phyloP scores from a whole-genome alignment of 2,113 vertebrate species.

The Halichoerus grypus region DNA sequence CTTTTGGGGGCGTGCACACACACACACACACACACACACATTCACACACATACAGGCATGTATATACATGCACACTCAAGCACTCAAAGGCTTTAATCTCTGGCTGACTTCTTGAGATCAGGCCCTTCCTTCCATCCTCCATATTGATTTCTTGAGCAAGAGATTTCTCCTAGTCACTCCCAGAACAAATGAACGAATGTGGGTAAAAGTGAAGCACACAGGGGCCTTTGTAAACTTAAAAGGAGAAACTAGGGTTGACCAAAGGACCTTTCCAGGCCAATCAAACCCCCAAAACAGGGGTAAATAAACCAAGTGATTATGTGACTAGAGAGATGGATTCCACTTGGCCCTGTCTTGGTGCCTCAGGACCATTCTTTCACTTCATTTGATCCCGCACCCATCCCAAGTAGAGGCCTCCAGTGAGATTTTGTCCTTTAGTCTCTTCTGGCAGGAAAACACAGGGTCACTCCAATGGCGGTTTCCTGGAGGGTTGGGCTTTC shows the following conservation, averaged over 20 bases:
- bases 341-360: neutral
- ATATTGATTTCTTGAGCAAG: neutral
- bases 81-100: neutral
- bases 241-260: too few species aligned
- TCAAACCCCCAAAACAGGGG: neutral
- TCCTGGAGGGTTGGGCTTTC: too few species aligned
- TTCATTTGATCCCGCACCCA: accelerated
- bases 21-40: neutral
- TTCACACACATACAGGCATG: neutral
- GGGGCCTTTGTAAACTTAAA: neutral
- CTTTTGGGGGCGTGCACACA: accelerated
- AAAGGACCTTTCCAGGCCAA: neutral
- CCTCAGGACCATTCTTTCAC: neutral
- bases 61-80: too few species aligned
- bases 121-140: neutral
- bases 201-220: neutral
- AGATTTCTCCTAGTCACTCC: neutral
- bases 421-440: neutral
- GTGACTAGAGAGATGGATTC: neutral
- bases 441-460: neutral
- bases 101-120: neutral
- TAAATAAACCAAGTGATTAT: neutral
- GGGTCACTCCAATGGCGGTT: neutral
- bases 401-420: neutral
- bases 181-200: neutral